phyloP scores from a whole-genome alignment of 1,140 invertebrate genomes.

The Holcopasites calliopsidis region DNA sequence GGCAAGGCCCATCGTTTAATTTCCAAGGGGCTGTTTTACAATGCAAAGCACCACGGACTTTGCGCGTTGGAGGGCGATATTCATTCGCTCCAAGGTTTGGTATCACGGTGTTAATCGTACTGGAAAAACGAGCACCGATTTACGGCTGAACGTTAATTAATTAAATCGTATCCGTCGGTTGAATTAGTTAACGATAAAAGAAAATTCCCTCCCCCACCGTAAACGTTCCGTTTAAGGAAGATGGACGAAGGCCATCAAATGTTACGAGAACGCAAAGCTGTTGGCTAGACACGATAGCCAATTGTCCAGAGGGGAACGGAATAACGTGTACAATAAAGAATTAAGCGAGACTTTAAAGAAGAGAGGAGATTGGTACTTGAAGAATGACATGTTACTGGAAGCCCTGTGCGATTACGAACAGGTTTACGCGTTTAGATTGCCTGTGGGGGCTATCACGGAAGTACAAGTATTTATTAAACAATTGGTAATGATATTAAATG shows the following conservation, averaged over 20 bases:
- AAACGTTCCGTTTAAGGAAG: slow-evolving; percentile 32
- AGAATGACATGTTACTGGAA: slow-evolving; percentile 17
- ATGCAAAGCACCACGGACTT: slow-evolving; percentile 34
- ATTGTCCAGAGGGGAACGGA: neutral
- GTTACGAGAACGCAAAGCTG: slow-evolving; percentile 44
- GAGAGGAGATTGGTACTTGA: slow-evolving; percentile 28
- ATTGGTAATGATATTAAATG: neutral
- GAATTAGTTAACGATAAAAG: neutral
- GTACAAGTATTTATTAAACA: slow-evolving; percentile 38
- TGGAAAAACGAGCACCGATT: too few species aligned
- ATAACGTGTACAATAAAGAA: slow-evolving; percentile 14
- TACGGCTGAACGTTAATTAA: neutral
- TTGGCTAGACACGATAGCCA: slow-evolving; percentile 22
- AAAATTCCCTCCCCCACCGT: too few species aligned
- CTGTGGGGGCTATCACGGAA: neutral
- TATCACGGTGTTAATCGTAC: neutral
- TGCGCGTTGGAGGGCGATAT: slow-evolving; percentile 43
- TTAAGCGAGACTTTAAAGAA: slow-evolving; percentile 30
- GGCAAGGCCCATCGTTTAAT: slow-evolving; percentile 5
- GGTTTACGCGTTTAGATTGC: slow-evolving; percentile 10
- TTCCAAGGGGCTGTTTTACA: slow-evolving; percentile 25
- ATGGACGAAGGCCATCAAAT: slow-evolving; percentile 30
- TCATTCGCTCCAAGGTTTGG: slow-evolving; percentile 32
- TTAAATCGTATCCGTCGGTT: neutral
- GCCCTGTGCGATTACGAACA: slow-evolving; percentile 49